These are phyloP conservation scores for Drosophila mimetica DNA, from an alignment of 2,888 invertebrate genomes.

Conservation along the genomic window DNA sequence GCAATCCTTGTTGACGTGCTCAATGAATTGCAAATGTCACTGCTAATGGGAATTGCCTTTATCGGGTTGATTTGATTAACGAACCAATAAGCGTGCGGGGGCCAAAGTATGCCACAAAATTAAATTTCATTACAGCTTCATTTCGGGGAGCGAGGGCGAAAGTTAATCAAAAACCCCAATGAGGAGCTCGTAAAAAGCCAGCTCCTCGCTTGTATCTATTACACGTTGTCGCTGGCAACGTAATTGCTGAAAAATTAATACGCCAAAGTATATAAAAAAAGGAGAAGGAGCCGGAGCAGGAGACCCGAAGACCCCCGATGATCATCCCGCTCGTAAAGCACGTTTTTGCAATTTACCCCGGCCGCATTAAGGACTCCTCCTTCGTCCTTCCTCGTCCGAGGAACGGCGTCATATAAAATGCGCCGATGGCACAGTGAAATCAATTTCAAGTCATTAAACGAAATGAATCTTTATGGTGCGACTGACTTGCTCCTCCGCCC, in stretches of 20 bases:
- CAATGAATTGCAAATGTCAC: slow-evolving; percentile 53
- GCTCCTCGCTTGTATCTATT: slow-evolving; percentile 57
- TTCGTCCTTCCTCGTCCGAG: background rate
- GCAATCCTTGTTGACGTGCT: slow-evolving; percentile 23
- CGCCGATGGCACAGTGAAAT: slow-evolving; percentile 74
- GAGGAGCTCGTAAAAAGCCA: slow-evolving; percentile 69
- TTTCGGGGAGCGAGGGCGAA: slow-evolving; percentile 51
- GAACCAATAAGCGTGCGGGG: slow-evolving; percentile 49
- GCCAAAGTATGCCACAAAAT: slow-evolving; percentile 73
- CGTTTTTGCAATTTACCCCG: slow-evolving; percentile 73
- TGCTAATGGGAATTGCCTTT: slow-evolving; percentile 38
- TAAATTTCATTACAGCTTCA: slow-evolving; percentile 78
- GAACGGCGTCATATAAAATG: slow-evolving; percentile 64
- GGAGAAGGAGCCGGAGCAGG: background rate
- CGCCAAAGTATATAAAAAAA: slow-evolving; percentile 42
- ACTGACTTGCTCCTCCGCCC: slow-evolving; percentile 12
- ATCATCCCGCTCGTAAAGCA: slow-evolving; percentile 69
- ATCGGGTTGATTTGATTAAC: slow-evolving; percentile 60
- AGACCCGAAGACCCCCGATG: slow-evolving; percentile 33
- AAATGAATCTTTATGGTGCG: slow-evolving; percentile 79
- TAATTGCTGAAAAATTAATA: slow-evolving; percentile 77
- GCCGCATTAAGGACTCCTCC: slow-evolving; percentile 1
- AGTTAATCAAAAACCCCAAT: slow-evolving; percentile 78
- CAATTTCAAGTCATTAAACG: slow-evolving; percentile 82
- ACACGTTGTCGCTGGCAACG: slow-evolving; percentile 71